Conservation (phyloP, 1,140 invertebrate genomes). For the Calephelis virginiensis region DNA sequence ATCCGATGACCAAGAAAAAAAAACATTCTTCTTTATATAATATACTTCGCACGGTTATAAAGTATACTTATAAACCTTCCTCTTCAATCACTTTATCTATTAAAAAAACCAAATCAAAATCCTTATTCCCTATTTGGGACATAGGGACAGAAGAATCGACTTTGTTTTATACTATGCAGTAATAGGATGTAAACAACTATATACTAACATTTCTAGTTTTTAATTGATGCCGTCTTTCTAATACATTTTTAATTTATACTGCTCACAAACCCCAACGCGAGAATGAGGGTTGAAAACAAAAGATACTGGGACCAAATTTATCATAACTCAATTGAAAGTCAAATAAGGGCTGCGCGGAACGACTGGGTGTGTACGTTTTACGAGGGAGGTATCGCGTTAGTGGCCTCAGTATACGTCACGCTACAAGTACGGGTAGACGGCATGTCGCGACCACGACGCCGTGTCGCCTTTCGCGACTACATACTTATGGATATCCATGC, state of each 20-base stretch:
- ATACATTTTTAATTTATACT: background rate
- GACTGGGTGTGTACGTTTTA: conserved; percentile 35
- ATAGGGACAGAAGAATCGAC: too few species aligned
- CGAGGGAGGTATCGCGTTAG: conserved; percentile 38
- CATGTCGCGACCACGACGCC: conserved; percentile 66
- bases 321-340: conserved; percentile 35
- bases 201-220: too few species aligned
- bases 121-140: too few species aligned
- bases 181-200: too few species aligned
- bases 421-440: conserved; percentile 42
- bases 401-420: conserved; percentile 40
- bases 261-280: background rate
- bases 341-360: conserved; percentile 39
- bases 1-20: too few species aligned
- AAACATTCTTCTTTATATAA: too few species aligned
- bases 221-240: too few species aligned
- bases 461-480: conserved; percentile 71
- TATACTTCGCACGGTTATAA: too few species aligned
- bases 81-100: too few species aligned
- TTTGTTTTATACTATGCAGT: too few species aligned
- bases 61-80: too few species aligned
- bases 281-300: conserved; percentile 8
- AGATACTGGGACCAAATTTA: conserved; percentile 18
- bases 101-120: too few species aligned
- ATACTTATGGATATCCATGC: conserved; percentile 67